Percentiles rank a stretch among this genome's conserved stretches.
Evolutionary conservation across 2,888 invertebrate species (phyloP).

Genomic region (Ophioninae sp.): DNA sequence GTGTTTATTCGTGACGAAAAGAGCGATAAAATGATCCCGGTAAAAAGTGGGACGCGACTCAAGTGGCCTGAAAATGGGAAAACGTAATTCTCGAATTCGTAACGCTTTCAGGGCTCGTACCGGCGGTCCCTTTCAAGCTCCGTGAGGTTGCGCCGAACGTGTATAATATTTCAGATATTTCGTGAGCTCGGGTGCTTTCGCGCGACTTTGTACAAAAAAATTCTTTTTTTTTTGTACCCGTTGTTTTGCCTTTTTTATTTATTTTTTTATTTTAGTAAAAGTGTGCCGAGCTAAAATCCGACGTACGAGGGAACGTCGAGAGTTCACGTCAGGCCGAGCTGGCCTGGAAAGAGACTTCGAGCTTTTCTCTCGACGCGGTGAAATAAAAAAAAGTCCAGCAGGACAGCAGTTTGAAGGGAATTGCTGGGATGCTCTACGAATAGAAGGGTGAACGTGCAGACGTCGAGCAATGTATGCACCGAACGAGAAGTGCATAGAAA

Average conservation of each 20-base stretch:
- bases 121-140: neutral
- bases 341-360: constrained; percentile 36
- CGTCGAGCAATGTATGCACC: constrained; percentile 60
- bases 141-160: no score
- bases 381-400: constrained; percentile 51
- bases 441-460: constrained; percentile 50
- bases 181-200: neutral
- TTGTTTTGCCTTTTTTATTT: no score
- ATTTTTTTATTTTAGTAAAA: neutral
- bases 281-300: constrained; percentile 12
- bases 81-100: constrained; percentile 17
- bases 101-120: constrained; percentile 3
- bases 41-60: neutral
- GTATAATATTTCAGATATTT: neutral
- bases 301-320: constrained; percentile 12
- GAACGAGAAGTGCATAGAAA: constrained; percentile 62
- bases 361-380: constrained; percentile 31
- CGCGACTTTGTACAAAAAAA: no score
- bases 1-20: neutral
- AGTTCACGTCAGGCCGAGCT: neutral
- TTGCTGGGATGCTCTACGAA: constrained; percentile 41
- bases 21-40: constrained; percentile 13
- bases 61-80: constrained; percentile 13
- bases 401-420: constrained; percentile 44
- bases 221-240: constrained; percentile 21